Percentiles rank a stretch among this genome's conserved stretches.
Evolutionary conservation across 2,797 vertebrate species (phyloP).

Genomic region (Apogon talboti): DNA sequence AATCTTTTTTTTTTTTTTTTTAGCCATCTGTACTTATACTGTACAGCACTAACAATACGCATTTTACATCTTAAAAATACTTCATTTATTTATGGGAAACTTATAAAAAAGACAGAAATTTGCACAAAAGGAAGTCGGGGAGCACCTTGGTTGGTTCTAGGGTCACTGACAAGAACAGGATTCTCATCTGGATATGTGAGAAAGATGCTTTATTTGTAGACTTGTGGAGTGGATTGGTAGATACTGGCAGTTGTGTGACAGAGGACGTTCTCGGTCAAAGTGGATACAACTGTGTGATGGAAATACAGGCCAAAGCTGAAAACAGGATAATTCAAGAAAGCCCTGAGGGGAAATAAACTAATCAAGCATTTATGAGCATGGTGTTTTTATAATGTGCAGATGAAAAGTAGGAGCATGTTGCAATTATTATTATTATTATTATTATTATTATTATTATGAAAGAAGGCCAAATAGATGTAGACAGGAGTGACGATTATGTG

Average conservation of each 20-base stretch:
- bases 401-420: not conserved
- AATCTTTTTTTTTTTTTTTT: no score
- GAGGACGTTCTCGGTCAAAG: not conserved
- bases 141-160: not conserved
- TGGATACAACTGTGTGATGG: not conserved
- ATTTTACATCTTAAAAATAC: no score
- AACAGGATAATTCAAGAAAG: constrained; percentile 18
- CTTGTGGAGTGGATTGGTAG: no score
- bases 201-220: fast-evolving
- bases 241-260: not conserved
- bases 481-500: not conserved
- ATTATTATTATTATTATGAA: not conserved
- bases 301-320: constrained; percentile 4
- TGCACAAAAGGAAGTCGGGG: not conserved
- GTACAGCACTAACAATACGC: no score
- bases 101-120: no score
- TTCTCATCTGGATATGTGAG: not conserved
- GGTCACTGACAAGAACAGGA: not conserved
- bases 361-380: constrained; percentile 17
- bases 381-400: constrained; percentile 14
- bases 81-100: no score
- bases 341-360: constrained; percentile 29
- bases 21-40: no score
- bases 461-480: not conserved
- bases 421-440: not conserved